phyloP scores from a whole-genome alignment of 2,113 vertebrate genomes.

The Callorhinus ursinus region DNA sequence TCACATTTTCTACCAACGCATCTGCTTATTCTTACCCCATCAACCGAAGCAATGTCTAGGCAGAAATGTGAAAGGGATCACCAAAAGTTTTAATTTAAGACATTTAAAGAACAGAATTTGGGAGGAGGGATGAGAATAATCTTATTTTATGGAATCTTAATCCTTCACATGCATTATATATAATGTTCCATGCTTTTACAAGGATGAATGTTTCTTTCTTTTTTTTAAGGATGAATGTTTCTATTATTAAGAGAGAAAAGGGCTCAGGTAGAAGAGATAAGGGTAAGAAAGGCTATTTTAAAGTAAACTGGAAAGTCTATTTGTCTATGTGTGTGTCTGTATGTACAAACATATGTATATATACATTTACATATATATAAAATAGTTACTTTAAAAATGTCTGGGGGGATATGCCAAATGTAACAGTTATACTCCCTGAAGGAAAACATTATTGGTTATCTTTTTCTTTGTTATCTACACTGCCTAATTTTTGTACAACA shows the following conservation, averaged over 20 bases:
- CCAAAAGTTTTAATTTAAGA: slow-evolving; percentile 35
- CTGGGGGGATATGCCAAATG: neutral
- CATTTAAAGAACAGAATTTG: neutral
- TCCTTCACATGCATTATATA: neutral
- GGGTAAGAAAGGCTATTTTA: neutral
- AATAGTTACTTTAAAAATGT: neutral
- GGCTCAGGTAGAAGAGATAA: neutral
- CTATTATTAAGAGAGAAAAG: neutral
- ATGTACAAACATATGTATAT: too few relatives aligned
- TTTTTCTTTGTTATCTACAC: neutral
- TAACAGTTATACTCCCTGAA: neutral
- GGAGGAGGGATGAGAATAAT: neutral
- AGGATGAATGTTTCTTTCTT: neutral
- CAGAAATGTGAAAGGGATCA: slow-evolving; percentile 23
- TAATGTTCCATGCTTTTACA: neutral
- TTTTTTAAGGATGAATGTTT: neutral
- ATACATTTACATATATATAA: neutral
- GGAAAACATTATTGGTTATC: neutral
- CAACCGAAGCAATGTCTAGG: slow-evolving; percentile 11
- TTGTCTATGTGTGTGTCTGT: neutral
- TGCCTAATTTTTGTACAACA: slow-evolving; percentile 32
- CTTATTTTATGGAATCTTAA: neutral
- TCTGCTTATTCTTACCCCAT: neutral
- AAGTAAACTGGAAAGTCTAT: slow-evolving; percentile 2
- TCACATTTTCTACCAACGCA: neutral